phyloP scores from a whole-genome alignment of 2,113 vertebrate genomes.

The Dipodomys stephensi region DNA sequence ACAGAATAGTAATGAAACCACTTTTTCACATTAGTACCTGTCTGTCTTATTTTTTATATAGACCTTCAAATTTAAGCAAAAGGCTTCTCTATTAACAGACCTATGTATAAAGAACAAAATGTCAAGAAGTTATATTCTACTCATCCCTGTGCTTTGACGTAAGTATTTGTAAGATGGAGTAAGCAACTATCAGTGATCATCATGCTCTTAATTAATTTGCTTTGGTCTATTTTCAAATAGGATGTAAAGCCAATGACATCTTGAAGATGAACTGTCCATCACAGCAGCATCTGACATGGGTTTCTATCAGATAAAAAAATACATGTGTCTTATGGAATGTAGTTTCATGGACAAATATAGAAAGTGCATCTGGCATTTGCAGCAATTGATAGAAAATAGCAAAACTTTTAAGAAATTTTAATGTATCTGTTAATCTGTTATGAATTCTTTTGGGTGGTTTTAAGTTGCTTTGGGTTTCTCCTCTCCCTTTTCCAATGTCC shows the following conservation, averaged over 20 bases:
- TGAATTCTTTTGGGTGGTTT: neutral
- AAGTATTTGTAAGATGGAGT: neutral
- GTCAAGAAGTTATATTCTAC: neutral
- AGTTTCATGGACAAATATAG: too few relatives aligned
- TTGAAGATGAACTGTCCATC: neutral
- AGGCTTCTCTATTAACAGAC: neutral
- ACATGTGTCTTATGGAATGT: too few relatives aligned
- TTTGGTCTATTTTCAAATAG: neutral
- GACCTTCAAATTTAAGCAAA: neutral
- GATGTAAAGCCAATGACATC: accelerated
- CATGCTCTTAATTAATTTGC: neutral
- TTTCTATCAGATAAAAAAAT: too few relatives aligned
- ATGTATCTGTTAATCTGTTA: neutral
- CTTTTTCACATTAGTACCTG: neutral
- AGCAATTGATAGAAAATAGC: too few relatives aligned
- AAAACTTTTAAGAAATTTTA: too few relatives aligned
- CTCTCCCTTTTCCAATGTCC: neutral
- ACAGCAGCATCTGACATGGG: too few relatives aligned
- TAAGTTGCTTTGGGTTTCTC: neutral
- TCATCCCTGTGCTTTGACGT: neutral
- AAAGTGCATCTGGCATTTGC: too few relatives aligned
- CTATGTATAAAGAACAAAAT: neutral
- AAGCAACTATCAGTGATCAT: neutral
- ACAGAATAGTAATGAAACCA: neutral
- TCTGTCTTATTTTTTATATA: neutral